Conservation (phyloP, 2,888 invertebrate species). For the Temnothorax rugatulus region DNA sequence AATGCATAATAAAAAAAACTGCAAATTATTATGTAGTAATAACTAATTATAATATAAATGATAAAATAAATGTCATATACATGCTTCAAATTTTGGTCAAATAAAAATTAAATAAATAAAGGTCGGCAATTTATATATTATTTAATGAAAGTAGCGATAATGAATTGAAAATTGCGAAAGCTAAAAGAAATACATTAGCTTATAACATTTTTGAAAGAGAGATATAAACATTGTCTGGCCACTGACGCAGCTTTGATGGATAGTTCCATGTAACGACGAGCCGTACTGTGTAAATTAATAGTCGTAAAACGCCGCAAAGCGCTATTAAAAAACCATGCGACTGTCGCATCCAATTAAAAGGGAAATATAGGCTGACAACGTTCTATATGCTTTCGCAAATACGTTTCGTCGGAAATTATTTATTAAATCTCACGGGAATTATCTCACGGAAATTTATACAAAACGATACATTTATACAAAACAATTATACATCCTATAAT, state of each 20-base stretch:
- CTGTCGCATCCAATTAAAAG: slow-evolving; percentile 28
- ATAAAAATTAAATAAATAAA: slow-evolving; percentile 7
- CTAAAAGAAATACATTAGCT: neutral
- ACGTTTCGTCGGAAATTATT: slow-evolving; percentile 2
- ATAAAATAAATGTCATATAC: neutral
- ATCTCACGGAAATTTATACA: slow-evolving; percentile 20
- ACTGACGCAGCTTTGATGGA: neutral
- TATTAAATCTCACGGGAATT: slow-evolving; percentile 23
- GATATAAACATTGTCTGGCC: neutral
- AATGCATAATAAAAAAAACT: neutral
- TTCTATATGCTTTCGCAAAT: slow-evolving; percentile 6
- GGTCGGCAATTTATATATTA: neutral
- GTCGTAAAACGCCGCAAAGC: slow-evolving; percentile 18
- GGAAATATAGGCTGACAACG: neutral
- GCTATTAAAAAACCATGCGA: neutral
- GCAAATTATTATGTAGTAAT: neutral
- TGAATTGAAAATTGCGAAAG: neutral
- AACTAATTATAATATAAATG: neutral
- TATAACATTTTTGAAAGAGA: slow-evolving; percentile 11
- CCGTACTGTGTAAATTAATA: slow-evolving; percentile 40
- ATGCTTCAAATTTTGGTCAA: neutral
- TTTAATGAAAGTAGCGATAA: neutral
- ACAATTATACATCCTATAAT: neutral
- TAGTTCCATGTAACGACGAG: slow-evolving; percentile 17
- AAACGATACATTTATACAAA: slow-evolving; percentile 4